These are phyloP conservation scores for Elachura formosa DNA, from an alignment of 2,113 vertebrate genomes.

Conservation along the genomic window DNA sequence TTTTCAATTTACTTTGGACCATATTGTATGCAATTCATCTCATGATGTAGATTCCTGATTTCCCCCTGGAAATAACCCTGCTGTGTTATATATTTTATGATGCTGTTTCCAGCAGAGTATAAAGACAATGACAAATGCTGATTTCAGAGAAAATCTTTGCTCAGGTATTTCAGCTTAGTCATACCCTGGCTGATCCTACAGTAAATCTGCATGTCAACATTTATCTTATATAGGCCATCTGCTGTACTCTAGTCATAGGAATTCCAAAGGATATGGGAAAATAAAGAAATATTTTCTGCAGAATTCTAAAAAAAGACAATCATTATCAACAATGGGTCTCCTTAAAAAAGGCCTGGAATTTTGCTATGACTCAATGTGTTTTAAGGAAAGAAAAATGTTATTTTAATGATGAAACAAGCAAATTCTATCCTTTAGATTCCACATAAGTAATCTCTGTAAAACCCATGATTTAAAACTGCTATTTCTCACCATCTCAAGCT, in stretches of 20 bases:
- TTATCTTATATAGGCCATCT: background rate
- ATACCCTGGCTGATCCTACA: background rate
- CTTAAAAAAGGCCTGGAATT: background rate
- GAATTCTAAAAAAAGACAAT: background rate
- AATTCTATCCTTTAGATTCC: background rate
- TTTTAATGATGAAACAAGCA: background rate
- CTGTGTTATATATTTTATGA: background rate
- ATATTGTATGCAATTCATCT: background rate
- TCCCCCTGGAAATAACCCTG: background rate
- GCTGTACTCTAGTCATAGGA: background rate
- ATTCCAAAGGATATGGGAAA: background rate
- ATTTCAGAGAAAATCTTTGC: background rate
- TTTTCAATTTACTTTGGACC: background rate
- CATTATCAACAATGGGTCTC: background rate
- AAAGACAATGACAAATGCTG: background rate
- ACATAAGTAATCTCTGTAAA: background rate
- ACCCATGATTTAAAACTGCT: constrained; percentile 3
- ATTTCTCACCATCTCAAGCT: constrained; percentile 4
- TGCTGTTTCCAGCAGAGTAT: background rate
- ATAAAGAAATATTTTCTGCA: background rate
- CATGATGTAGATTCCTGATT: background rate
- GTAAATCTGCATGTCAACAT: background rate
- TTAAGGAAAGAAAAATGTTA: constrained; percentile 8
- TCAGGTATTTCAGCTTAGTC: background rate
- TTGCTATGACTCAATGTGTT: background rate